phyloP scores from a whole-genome alignment of 2,113 vertebrate genomes.

The Myotis brandtii region DNA sequence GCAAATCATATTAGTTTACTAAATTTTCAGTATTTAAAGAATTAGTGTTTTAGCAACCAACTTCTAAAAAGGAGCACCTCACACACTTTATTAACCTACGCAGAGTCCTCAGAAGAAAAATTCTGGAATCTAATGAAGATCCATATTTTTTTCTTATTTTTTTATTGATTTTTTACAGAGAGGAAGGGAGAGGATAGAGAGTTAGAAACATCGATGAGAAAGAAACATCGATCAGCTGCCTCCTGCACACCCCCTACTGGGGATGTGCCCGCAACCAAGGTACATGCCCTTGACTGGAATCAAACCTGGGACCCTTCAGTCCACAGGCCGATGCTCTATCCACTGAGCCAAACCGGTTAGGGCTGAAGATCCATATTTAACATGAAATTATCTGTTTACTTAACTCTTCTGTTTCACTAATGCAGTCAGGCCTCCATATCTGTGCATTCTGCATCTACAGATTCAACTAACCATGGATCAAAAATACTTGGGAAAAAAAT shows the following conservation, averaged over 20 bases:
- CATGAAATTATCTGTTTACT: conserved; percentile 28
- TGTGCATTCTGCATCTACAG: neutral
- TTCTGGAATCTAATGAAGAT: conserved; percentile 41
- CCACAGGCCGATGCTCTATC: too few species aligned
- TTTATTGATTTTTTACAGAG: too few species aligned
- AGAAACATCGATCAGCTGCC: too few species aligned
- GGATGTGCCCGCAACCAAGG: too few species aligned
- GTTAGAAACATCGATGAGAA: too few species aligned
- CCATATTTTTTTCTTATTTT: neutral
- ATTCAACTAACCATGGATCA: neutral
- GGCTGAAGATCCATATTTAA: neutral
- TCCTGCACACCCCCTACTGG: too few species aligned
- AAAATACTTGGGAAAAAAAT: neutral
- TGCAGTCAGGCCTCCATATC: neutral
- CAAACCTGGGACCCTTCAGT: too few species aligned
- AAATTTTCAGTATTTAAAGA: conserved; percentile 7
- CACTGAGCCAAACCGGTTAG: too few species aligned
- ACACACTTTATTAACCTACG: neutral
- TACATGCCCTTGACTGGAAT: too few species aligned
- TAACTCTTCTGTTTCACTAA: conserved; percentile 38
- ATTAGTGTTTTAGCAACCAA: conserved; percentile 32
- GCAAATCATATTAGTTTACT: conserved; percentile 19
- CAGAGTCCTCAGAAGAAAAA: conserved; percentile 46
- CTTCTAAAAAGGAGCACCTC: conserved; percentile 36
- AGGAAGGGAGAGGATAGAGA: too few species aligned